Percentiles rank a stretch among this genome's conserved stretches.
Evolutionary conservation across 2,888 invertebrate genomes (phyloP).

Genomic region (Pandemis corylana): DNA sequence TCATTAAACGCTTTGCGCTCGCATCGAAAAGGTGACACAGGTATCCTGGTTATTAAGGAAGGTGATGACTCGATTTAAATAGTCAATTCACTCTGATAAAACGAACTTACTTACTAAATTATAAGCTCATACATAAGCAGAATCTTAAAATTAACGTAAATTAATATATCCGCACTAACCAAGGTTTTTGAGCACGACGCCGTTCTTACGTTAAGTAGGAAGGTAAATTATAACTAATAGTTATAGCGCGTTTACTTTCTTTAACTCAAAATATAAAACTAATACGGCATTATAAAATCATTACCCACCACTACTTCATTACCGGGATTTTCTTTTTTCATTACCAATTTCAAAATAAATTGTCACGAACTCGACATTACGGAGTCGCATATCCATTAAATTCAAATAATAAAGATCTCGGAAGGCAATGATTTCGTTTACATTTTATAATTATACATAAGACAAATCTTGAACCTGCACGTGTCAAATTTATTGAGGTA

Average conservation of each 20-base stretch:
- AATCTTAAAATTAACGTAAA: conserved; percentile 17
- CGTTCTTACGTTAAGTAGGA: not conserved
- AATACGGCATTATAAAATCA: not conserved
- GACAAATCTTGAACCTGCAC: not conserved
- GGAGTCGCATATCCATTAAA: not conserved
- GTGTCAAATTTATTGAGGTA: not conserved
- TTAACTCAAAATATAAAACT: not conserved
- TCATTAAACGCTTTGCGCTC: no score
- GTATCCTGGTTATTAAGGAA: not conserved
- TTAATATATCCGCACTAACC: conserved; percentile 13
- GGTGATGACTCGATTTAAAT: not conserved
- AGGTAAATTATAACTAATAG: conserved; percentile 12
- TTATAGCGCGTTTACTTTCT: not conserved
- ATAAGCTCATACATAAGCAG: conserved; percentile 10
- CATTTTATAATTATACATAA: not conserved
- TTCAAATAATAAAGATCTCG: not conserved
- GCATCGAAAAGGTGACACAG: not conserved
- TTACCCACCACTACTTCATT: not conserved
- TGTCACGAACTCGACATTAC: no score
- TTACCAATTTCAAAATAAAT: no score
- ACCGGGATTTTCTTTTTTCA: no score
- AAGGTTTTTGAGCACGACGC: conserved; percentile 12
- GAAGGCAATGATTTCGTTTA: not conserved
- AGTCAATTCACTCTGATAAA: not conserved
- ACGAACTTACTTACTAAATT: not conserved